A percentile compares a stretch with the other conserved stretches of the same genome.
Evolutionary conservation across 2,888 invertebrate genomes (phyloP).

Genomic region (Erebia aethiops): DNA sequence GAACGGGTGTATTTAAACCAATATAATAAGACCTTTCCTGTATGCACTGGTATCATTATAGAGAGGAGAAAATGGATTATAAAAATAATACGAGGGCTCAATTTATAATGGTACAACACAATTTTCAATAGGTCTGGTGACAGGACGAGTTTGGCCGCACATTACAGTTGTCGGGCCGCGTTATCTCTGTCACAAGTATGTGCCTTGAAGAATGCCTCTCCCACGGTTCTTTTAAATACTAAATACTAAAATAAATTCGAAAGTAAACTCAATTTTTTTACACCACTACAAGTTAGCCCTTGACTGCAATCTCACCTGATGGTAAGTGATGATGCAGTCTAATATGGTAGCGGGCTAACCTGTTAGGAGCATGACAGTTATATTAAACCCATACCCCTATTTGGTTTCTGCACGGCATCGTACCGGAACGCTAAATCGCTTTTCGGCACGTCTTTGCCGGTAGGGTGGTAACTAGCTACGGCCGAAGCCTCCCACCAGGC

Average conservation of each 20-base stretch:
- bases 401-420: too few species aligned
- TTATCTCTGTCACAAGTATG: conserved; percentile 67
- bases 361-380: too few species aligned
- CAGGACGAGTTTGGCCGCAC: conserved; percentile 69
- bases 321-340: too few species aligned
- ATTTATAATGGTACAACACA: conserved; percentile 54
- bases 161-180: conserved; percentile 70
- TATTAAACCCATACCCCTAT: too few species aligned
- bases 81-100: conserved; percentile 53
- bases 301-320: too few species aligned
- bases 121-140: conserved; percentile 67
- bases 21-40: conserved; percentile 62
- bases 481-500: too few species aligned
- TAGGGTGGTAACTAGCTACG: too few species aligned
- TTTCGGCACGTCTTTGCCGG: too few species aligned
- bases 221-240: conserved; percentile 57
- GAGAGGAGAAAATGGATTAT: conserved; percentile 41
- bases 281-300: too few species aligned
- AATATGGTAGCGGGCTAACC: too few species aligned
- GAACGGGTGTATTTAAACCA: conserved; percentile 66
- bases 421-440: too few species aligned
- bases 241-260: conserved; percentile 4
- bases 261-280: too few species aligned
- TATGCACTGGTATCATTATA: conserved; percentile 38
- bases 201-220: conserved; percentile 58